phyloP scores from a whole-genome alignment of 1,140 invertebrate species.

The Habropoda laboriosa region DNA sequence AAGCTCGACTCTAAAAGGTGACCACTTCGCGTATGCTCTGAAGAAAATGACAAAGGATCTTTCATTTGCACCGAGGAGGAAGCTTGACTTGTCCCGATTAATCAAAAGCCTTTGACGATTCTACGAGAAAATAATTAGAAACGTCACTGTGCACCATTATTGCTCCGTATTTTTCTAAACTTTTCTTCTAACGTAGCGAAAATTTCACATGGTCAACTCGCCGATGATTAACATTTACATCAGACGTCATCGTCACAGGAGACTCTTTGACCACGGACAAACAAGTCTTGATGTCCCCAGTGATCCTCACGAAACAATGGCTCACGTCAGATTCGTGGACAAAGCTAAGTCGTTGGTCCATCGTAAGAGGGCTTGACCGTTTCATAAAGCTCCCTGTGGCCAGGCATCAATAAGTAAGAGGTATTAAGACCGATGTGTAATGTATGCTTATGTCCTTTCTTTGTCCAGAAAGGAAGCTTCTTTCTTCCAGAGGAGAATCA shows the following conservation, averaged over 20 bases:
- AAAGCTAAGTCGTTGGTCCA: not conserved
- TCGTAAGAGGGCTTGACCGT: not conserved
- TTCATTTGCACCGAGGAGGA: not conserved
- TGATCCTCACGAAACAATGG: not conserved
- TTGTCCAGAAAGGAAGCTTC: not conserved
- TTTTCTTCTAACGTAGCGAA: not conserved
- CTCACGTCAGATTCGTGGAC: not conserved
- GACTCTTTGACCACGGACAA: not conserved
- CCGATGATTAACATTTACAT: not conserved
- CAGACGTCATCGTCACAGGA: not conserved
- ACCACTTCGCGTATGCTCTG: not conserved
- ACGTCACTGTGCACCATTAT: not conserved
- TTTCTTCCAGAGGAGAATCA: not conserved
- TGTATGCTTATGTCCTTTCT: not conserved
- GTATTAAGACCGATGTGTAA: slow-evolving; percentile 9
- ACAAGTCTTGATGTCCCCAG: not conserved
- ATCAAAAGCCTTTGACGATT: not conserved
- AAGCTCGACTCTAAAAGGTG: not conserved
- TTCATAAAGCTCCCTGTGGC: not conserved
- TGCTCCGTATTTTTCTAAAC: not conserved
- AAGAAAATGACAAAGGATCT: not conserved
- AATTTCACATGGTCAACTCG: not conserved
- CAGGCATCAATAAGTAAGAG: not conserved
- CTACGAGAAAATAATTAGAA: not conserved
- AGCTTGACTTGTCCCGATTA: not conserved